Percentiles rank a stretch among this genome's conserved stretches.
phyloP scores from a whole-genome alignment of 1,140 invertebrate genomes.

The Psix sp. region DNA sequence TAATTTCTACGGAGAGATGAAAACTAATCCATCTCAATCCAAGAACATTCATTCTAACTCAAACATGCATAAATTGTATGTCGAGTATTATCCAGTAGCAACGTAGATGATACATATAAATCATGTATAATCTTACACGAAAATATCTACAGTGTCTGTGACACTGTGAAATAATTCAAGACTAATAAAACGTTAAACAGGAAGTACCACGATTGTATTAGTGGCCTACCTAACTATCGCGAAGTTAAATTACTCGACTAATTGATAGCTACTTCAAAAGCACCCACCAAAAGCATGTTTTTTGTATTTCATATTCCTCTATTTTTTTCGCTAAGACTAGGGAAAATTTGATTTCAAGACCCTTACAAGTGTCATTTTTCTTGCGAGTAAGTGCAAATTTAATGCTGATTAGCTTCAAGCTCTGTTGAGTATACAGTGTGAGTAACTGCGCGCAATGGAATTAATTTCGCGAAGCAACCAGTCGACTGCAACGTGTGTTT shows the following conservation, averaged over 20 bases:
- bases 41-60: too few species aligned
- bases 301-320: neutral
- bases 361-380: constrained; percentile 63
- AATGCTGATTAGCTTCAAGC: constrained; percentile 63
- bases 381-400: constrained; percentile 58
- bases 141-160: constrained; percentile 4
- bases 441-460: constrained; percentile 59
- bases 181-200: constrained; percentile 42
- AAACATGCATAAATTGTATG: too few species aligned
- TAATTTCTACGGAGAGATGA: too few species aligned
- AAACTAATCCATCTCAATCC: too few species aligned
- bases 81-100: constrained; percentile 18
- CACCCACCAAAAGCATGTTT: too few species aligned
- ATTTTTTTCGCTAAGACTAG: constrained; percentile 3
- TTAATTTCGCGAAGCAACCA: constrained; percentile 58
- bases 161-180: constrained; percentile 36
- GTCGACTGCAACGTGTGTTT: constrained; percentile 57
- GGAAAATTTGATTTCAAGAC: constrained; percentile 60
- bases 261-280: constrained; percentile 9
- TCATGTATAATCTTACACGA: constrained; percentile 33
- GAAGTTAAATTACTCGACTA: constrained; percentile 29
- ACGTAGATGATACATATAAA: constrained; percentile 34
- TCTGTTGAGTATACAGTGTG: constrained; percentile 53
- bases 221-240: constrained; percentile 11
- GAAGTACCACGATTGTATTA: constrained; percentile 6